Evolutionary conservation across 92 coral and sea anemone species (phyloP), one percentile per base, ranked within the genome.

Genomic region (Meandrina meandrites): DNA sequence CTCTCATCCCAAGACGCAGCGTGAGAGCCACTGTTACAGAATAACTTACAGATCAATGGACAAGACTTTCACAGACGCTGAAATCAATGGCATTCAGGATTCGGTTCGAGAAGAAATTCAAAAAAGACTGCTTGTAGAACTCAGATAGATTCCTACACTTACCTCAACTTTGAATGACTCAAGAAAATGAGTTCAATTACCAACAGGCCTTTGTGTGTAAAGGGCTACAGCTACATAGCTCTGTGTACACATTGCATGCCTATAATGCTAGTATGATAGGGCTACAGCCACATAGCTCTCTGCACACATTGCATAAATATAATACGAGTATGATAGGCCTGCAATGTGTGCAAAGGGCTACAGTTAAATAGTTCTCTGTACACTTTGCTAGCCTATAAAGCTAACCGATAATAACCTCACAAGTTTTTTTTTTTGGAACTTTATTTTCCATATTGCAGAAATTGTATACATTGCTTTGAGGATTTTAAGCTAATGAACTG

Each of bases 31-130:
- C 37, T 97, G 99, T 40, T 97, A 95, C 90, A 88, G 99, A 21
- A 97, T 97, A 70, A 95, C 98, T 0, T 97, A 97, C 94, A 90
- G 99, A 53, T 92, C 99, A 19, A 97, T 97, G 99, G 99, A 97
- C 91, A 97, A 89, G 89, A 97, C 99, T 0, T 94, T 97, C 60
- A 92, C 94, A 32, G 99, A 94, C 37, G 90, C 88, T 31, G 99
- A 97, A 82, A 91, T 97, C 58, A 97, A 97, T 82, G 84, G 86
- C 36, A 88, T 97, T n/a, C 99, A 97, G 77, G 98, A 97, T 40
- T 67, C 54, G 11, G 94, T 97, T 30, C 91, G 99, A 58, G 91
- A 93, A 9, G 94, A 95, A 79, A 91, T 97, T 14, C 68, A 90
- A 73, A 84, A 82, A 6, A 93, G 82, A 82, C 89, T 97, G 36